phyloP scores from a whole-genome alignment of 2,888 invertebrate species.

The Euclidia mi region DNA sequence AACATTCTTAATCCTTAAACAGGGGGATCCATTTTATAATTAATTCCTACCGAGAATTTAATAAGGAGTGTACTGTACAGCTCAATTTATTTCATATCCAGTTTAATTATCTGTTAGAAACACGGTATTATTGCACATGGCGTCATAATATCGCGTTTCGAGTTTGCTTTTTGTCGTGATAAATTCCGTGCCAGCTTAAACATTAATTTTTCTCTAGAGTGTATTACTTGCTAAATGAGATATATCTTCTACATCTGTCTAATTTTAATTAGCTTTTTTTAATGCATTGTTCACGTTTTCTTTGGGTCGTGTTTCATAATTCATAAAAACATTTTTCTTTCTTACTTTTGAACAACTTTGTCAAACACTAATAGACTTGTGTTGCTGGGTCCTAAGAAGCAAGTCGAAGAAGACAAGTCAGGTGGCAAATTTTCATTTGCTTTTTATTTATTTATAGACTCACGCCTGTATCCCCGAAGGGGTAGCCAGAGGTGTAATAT shows the following conservation, averaged over 20 bases:
- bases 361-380: too few species aligned
- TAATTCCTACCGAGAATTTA: too few species aligned
- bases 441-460: too few species aligned
- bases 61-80: background rate
- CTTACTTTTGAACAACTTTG: too few species aligned
- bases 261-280: constrained; percentile 41
- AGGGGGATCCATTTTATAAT: too few species aligned
- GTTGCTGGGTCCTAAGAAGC: too few species aligned
- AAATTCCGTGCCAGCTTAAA: constrained; percentile 51
- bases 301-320: background rate
- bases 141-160: constrained; percentile 40
- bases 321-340: background rate
- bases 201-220: constrained; percentile 55
- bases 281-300: background rate
- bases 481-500: too few species aligned
- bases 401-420: too few species aligned
- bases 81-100: constrained; percentile 10
- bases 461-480: too few species aligned
- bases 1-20: too few species aligned
- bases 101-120: constrained; percentile 53
- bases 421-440: too few species aligned
- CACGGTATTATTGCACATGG: constrained; percentile 54
- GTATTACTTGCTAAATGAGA: constrained; percentile 48
- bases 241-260: constrained; percentile 40
- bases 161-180: constrained; percentile 37